These are phyloP conservation scores for Glyphotaelius pellucidus DNA, from an alignment of 2,888 invertebrate species.

Conservation along the genomic window DNA sequence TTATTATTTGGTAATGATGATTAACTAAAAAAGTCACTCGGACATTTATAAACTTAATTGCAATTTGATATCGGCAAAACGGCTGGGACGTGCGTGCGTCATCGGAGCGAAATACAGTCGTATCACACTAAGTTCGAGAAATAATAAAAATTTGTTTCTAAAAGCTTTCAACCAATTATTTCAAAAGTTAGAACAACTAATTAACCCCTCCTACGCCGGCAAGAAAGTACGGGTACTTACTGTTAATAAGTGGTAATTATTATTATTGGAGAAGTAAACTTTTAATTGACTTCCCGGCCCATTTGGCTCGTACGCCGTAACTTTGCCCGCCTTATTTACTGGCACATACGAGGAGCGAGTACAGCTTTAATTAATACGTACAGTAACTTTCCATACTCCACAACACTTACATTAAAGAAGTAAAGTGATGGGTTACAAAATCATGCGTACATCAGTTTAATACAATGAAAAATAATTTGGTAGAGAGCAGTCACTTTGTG, in stretches of 20 bases:
- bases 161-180: not conserved
- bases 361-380: not conserved
- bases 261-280: not conserved
- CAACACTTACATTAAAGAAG: too few relatives aligned
- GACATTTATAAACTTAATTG: too few relatives aligned
- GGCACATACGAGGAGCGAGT: not conserved
- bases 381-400: not conserved
- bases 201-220: not conserved
- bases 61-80: too few relatives aligned
- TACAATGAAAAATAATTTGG: too few relatives aligned
- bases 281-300: not conserved
- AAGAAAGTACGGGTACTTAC: not conserved
- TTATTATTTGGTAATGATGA: too few relatives aligned
- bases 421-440: too few relatives aligned
- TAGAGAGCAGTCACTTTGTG: too few relatives aligned
- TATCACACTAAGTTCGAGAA: not conserved
- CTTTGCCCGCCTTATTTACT: not conserved
- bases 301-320: not conserved
- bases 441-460: too few relatives aligned
- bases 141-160: not conserved
- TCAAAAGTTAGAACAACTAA: not conserved
- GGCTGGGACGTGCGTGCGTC: too few relatives aligned
- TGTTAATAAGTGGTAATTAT: not conserved
- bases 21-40: too few relatives aligned
- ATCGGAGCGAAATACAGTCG: not conserved